These are phyloP conservation scores for Orbicella faveolata DNA, from an alignment of 64 coral and sea anemone genomes.

Conservation along the genomic window DNA sequence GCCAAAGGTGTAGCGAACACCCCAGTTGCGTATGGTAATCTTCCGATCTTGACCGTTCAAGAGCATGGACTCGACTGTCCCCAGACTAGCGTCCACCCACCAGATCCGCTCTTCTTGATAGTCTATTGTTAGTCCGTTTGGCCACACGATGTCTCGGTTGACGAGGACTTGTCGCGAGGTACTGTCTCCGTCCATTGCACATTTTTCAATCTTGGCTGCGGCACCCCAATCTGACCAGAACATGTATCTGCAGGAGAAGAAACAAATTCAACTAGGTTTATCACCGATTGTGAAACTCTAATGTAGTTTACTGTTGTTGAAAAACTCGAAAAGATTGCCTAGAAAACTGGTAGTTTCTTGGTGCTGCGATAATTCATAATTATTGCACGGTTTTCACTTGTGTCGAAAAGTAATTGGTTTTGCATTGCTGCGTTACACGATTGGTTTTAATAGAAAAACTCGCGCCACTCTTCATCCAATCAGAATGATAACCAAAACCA, in stretches of 20 bases:
- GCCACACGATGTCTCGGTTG: slow-evolving; percentile 53
- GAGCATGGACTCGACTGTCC: slow-evolving; percentile 50
- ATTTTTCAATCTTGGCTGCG: slow-evolving; percentile 64
- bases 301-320: too few species aligned
- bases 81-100: slow-evolving; percentile 70
- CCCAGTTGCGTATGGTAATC: background rate
- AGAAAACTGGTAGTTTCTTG: too few species aligned
- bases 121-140: slow-evolving; percentile 78
- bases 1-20: background rate
- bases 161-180: slow-evolving; percentile 48
- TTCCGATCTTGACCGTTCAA: slow-evolving; percentile 48
- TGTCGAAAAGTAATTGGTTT: too few species aligned
- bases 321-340: too few species aligned
- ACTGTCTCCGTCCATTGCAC: slow-evolving; percentile 58
- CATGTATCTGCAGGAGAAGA: background rate
- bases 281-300: too few species aligned
- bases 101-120: slow-evolving; percentile 57
- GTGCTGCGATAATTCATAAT: too few species aligned
- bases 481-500: too few species aligned
- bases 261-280: background rate
- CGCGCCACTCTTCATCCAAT: too few species aligned
- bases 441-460: too few species aligned
- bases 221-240: slow-evolving; percentile 65
- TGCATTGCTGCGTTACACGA: too few species aligned
- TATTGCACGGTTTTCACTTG: too few species aligned